Percentiles rank a stretch among this genome's conserved stretches.
Evolutionary conservation across 2,888 invertebrate genomes (phyloP).

Genomic region (Rhogogaster chlorosoma): DNA sequence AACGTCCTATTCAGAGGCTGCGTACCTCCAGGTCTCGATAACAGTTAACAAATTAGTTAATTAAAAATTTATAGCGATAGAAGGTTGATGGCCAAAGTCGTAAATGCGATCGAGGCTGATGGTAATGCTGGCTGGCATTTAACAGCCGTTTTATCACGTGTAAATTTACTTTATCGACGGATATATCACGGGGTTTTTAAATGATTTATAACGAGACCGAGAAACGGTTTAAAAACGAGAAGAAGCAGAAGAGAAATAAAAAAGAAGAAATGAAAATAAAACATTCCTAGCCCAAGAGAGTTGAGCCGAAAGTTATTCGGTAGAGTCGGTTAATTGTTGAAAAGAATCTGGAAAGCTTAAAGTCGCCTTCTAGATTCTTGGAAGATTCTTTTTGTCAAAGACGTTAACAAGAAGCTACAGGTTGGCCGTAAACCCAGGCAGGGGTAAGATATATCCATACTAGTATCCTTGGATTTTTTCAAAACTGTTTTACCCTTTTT

Average conservation of each 20-base stretch:
- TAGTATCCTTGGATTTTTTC: neutral
- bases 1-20: neutral
- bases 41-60: conserved; percentile 41
- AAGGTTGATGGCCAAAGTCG: conserved; percentile 14
- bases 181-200: conserved; percentile 32
- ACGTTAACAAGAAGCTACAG: conserved; percentile 52
- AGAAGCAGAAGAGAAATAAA: neutral
- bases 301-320: conserved; percentile 37
- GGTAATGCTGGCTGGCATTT: neutral
- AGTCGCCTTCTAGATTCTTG: conserved; percentile 40
- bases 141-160: conserved; percentile 34
- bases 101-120: conserved; percentile 19
- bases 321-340: conserved; percentile 40
- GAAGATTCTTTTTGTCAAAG: conserved; percentile 46
- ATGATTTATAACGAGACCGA: conserved; percentile 26
- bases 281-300: neutral
- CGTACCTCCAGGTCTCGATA: neutral
- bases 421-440: conserved; percentile 48
- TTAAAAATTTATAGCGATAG: conserved; percentile 32
- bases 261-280: conserved; percentile 1
- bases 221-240: neutral
- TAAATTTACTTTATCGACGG: conserved; percentile 43
- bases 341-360: conserved; percentile 30
- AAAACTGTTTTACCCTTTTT: neutral
- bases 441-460: conserved; percentile 34